Base-by-base conservation (phyloP, 1,140 invertebrate genomes). In the Macrotrachela quadricornifera region DNA sequence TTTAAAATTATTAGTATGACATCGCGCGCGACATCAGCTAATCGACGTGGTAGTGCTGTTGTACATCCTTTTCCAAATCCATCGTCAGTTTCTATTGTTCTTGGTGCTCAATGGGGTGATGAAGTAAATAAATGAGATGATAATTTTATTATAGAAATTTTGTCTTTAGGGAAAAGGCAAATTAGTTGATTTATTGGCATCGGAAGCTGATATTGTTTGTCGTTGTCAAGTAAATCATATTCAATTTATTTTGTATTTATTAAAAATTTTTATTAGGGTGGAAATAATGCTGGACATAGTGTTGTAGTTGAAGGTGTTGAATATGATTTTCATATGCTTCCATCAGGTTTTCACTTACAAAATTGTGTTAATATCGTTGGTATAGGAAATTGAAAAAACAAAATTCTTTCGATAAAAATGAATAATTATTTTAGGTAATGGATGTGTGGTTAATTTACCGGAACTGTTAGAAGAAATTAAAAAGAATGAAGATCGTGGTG, bases 201-300 rank as follows among this genome's bases (percentile, higher is more conserved):
- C 77, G 6, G 73, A 83, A 57, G 80, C 80, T 45, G 87, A 97
- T 72, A 41, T 54, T 40, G 87, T 95, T 48, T 92, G 87, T 74
- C 79, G 90, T 62, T 95, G 87, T 77, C 88, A 95, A 80, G 41
- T 42, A 42, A 42, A 14, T 13, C 4, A 15, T 14, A n/a, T n/a
- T n/a, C n/a, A n/a, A n/a, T n/a, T n/a, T n/a, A n/a, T n/a, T n/a
- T n/a, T n/a, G n/a, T n/a, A n/a, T n/a, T n/a, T n/a, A n/a, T n/a
- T n/a, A n/a, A n/a, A n/a, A n/a, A n/a, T n/a, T n/a, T n/a, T n/a
- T n/a, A n/a, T n/a, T 42, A 54, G 10, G 94, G 94, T 58, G 94
- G 94, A 50, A 97, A 96, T 76, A 99, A 99, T 78, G 94, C 94
- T 57, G 94, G 94, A 18, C 94, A 99, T 71, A 97, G 92, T 6